Base-by-base conservation (phyloP, 2,797 vertebrate genomes). In the Pseudochirops corinnae region DNA sequence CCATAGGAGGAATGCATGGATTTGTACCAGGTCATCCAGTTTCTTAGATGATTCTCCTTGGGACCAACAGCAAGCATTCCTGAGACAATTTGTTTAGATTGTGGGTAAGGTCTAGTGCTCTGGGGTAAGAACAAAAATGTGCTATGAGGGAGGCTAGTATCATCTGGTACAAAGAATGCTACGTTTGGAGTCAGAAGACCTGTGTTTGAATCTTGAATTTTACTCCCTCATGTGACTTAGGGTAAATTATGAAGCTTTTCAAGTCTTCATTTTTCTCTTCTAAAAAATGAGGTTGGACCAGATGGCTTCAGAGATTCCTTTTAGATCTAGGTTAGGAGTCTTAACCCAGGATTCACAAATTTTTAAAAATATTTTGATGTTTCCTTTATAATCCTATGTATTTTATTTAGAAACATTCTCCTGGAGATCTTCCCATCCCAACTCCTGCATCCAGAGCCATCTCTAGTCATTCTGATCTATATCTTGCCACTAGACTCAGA, bases 211-310 rank as follows among this genome's bases (percentile, higher is more conserved):
- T 33, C 0, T 9, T 74, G 11, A 1, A 21, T 56, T 94, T 12
- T 9, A 39, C 24, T 67, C 95, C 57, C 24, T 55, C 60, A 1
- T 91, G 26, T 92, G 91, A 93, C 28, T 16, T 55, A 93, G 67
- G 29, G 46, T 56, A 87, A 91, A 87, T 10, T 18, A 82, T 26
- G 58, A 33, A 91, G 52, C 55, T n/a, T 95, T 46, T 96, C 13
- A 82, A 90, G 93, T 62, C 4, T 6, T 94, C 82, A 12, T 10
- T 93, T 33, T 92, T 52, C 46, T 95, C 26, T 56, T 92, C 91
- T 21, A 31, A 93, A 60, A 57, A 96, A 92, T 4, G 94, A 55
- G 33, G 21, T 31, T 93, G 50, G 28, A 60, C 29, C 58, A 60
- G 29, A 31, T 60, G 29, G 2, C 58, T 60, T 31, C 3, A 11